Evolutionary conservation across 2,113 vertebrate species (phyloP).

Genomic region (Myanophis thanlyinensis): DNA sequence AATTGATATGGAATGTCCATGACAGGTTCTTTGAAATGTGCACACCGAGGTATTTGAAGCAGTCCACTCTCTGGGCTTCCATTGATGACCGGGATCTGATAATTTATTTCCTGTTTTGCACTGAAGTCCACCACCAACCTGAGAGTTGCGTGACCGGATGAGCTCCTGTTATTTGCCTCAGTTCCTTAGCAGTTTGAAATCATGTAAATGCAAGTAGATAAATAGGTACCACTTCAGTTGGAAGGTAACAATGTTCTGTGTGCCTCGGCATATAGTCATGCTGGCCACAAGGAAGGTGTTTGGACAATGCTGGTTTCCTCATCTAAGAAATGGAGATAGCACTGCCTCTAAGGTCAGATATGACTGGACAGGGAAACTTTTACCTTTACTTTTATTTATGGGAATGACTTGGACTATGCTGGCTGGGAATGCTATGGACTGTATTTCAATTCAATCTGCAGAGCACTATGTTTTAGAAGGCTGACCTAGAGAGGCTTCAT

Average conservation of each 20-base stretch:
- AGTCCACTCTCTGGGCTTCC: too few relatives aligned
- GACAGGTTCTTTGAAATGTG: too few relatives aligned
- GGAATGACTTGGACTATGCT: neutral
- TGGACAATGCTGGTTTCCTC: neutral
- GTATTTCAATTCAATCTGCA: neutral
- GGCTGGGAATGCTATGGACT: neutral
- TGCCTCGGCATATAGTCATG: neutral
- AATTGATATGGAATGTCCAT: too few relatives aligned
- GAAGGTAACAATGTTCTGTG: neutral
- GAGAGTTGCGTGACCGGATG: neutral
- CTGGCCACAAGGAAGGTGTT: neutral
- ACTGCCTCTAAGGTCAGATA: neutral
- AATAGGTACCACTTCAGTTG: neutral
- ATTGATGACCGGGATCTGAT: too few relatives aligned
- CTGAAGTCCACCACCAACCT: too few relatives aligned
- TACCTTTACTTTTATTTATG: neutral
- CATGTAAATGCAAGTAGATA: neutral
- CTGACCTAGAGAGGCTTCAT: neutral
- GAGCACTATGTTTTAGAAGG: neutral
- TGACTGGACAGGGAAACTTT: neutral
- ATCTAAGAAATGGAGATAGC: neutral
- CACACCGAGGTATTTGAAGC: too few relatives aligned
- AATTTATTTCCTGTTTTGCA: too few relatives aligned
- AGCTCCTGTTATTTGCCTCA: neutral
- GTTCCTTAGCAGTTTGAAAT: neutral